These are phyloP conservation scores for Blastobasis adustella DNA, from an alignment of 2,888 invertebrate species.

Conservation along the genomic window DNA sequence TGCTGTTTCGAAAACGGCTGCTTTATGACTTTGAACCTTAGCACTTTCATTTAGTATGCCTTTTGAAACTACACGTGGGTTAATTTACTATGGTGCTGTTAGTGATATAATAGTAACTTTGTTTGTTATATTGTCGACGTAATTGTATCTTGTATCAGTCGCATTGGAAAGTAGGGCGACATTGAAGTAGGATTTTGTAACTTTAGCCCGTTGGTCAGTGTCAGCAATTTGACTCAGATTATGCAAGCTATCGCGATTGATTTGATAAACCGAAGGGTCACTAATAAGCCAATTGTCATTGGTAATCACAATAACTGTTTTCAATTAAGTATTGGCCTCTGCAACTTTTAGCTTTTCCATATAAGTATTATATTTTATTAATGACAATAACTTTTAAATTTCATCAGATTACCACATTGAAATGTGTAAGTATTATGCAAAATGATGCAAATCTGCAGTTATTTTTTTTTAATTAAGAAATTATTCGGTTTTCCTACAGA, in stretches of 20 bases:
- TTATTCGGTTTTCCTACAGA: too few species aligned
- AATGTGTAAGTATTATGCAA: too few species aligned
- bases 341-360: too few species aligned
- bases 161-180: conserved; percentile 68
- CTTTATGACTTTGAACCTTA: conserved; percentile 29
- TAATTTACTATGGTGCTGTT: conserved; percentile 14
- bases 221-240: conserved; percentile 63
- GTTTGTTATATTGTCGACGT: conserved; percentile 50
- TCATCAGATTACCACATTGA: too few species aligned
- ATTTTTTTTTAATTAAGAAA: too few species aligned
- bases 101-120: conserved; percentile 48
- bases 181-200: conserved; percentile 68
- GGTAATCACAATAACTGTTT: too few species aligned
- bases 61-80: too few species aligned
- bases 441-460: too few species aligned
- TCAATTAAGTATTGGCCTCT: too few species aligned
- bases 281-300: too few species aligned
- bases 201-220: conserved; percentile 54
- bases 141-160: conserved; percentile 42
- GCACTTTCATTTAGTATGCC: not conserved
- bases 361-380: too few species aligned
- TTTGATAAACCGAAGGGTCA: not conserved
- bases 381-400: too few species aligned
- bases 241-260: conserved; percentile 28
- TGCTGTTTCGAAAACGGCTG: conserved; percentile 11